Conservation (phyloP, 92 coral and sea anemone genomes). For the Blastomussa wellsi region DNA sequence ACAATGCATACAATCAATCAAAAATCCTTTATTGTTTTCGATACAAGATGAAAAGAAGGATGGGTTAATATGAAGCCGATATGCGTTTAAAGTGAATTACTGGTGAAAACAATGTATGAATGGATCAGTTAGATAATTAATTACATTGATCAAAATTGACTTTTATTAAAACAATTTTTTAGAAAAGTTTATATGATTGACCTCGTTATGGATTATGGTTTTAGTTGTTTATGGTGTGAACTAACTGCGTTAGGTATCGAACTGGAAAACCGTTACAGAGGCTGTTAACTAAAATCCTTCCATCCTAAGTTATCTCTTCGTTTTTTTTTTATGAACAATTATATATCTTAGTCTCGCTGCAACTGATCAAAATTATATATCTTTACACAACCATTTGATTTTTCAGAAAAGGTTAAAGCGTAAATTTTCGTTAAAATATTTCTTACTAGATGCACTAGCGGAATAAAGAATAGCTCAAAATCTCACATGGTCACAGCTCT, state of each 20-base stretch:
- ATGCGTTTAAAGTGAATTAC: conserved; percentile 5
- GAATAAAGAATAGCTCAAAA: too few species aligned
- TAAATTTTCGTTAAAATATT: background rate
- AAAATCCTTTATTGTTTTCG: background rate
- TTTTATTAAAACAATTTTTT: conserved; percentile 2
- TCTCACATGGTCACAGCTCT: too few species aligned
- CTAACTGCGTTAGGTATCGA: background rate
- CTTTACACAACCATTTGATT: background rate
- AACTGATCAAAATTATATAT: background rate
- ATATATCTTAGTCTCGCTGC: background rate
- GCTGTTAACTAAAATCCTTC: background rate
- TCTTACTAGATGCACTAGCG: background rate
- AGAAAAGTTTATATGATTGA: conserved; percentile 2
- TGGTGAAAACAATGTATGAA: conserved; percentile 22
- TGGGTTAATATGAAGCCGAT: conserved; percentile 22
- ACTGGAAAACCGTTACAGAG: background rate
- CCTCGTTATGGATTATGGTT: background rate
- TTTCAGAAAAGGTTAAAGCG: background rate
- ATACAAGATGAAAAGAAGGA: conserved; percentile 4
- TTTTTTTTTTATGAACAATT: background rate
- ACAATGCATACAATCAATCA: conserved; percentile 10
- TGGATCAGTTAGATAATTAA: background rate
- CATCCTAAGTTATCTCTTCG: background rate
- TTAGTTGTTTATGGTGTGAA: background rate
- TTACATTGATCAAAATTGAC: conserved; percentile 12